A percentile compares a stretch with the other conserved stretches of the same genome.
These are phyloP conservation scores for Rousettus madagascariensis DNA, from an alignment of 2,797 vertebrate genomes.

Conservation along the genomic window DNA sequence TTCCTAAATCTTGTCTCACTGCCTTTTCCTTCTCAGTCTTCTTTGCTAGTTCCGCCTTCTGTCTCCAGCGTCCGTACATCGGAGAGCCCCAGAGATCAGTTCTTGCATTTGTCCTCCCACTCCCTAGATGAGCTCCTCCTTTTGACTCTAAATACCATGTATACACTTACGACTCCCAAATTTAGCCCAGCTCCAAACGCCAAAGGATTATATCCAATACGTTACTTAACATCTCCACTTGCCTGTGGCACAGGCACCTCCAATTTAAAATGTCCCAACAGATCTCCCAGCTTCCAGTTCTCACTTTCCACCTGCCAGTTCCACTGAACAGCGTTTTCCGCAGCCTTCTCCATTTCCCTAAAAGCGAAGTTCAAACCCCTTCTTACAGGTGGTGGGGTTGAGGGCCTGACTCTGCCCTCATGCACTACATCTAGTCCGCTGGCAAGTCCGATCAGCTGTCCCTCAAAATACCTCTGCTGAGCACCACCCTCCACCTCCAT, in stretches of 20 bases:
- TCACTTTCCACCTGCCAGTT: background rate
- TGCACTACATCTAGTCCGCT: background rate
- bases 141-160: background rate
- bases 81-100: background rate
- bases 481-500: background rate
- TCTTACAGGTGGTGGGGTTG: background rate
- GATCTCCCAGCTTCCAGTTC: background rate
- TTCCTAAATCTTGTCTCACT: background rate
- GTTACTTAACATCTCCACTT: background rate
- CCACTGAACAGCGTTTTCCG: background rate
- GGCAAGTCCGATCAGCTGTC: background rate
- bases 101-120: background rate
- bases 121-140: background rate
- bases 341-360: background rate
- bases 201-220: background rate
- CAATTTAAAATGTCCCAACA: background rate
- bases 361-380: background rate
- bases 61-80: background rate
- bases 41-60: background rate
- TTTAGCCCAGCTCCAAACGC: background rate
- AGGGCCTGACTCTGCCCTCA: accelerated
- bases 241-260: background rate
- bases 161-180: background rate
- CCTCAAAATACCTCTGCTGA: background rate
- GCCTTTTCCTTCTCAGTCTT: background rate